Evolutionary conservation across 64 coral and sea anemone species (phyloP), one percentile per base, ranked within the genome.

Genomic region (Actinia equina): DNA sequence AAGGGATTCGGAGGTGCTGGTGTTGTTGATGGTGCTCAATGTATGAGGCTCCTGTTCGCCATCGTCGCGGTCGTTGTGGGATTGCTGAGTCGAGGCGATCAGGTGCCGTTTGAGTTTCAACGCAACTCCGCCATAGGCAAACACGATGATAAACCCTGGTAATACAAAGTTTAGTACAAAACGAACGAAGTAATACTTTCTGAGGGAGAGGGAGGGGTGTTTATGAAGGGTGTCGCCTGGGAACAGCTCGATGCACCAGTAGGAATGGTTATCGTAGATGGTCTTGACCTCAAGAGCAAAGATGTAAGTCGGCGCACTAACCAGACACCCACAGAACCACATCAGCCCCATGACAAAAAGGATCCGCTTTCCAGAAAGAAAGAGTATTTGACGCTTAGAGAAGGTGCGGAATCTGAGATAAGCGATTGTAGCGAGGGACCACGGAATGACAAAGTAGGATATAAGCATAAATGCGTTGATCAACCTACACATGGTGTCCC

Each of bases 51-150:
- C n/a, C 6, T 30, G 15, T 5, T 65, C 16, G 15, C 14, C 26
- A 2, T 26, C 79, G 23, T 58, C 51, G 13, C 27, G 44, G 44
- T 89, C 88, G 17, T 19, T 67, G 62, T 81, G 71, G 27, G 20
- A 44, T 54, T 20, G 60, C 62, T 43, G 37, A 20, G 84, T 44
- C 49, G 84, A 45, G 37, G 53, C 65, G n/a, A 23, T 89, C 23
- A 97, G 81, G 76, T 91, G 94, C 3, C 86, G 79, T 44, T 80
- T 87, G 25, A 97, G 85, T 63, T 93, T 90, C 17, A 91, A 25
- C 5, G 85, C 88, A 9, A 97, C 91, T 44, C 86, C 83, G 5
- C 85, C 59, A 9, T 97, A 97, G 14, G 88, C 80, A 19, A 87
- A 15, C 8, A 87, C 27, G 54, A 97, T 86, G 18, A 97, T 44